Conservation (phyloP, 2,888 invertebrate species). For the Leucophenga montana region DNA sequence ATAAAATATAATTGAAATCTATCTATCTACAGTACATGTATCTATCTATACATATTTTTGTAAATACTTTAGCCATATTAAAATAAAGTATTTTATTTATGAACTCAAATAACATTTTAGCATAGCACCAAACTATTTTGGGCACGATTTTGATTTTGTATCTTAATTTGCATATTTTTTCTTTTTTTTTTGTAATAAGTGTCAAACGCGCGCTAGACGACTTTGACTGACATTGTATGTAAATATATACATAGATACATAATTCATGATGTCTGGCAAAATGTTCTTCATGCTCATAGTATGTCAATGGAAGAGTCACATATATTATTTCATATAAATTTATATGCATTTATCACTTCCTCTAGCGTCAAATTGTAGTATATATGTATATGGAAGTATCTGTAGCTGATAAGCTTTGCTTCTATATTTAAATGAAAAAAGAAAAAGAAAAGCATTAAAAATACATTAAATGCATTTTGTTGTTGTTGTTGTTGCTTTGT, state of each 20-base stretch:
- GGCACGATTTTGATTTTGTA: no score
- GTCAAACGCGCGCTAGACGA: background rate
- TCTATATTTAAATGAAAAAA: background rate
- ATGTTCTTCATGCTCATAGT: background rate
- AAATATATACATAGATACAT: background rate
- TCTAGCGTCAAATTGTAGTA: background rate
- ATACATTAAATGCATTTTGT: conserved; percentile 27
- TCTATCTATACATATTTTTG: no score
- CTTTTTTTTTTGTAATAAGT: background rate
- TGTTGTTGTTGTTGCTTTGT: conserved; percentile 5
- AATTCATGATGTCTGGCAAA: conserved; percentile 8
- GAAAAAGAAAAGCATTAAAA: conserved; percentile 18
- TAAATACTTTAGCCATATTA: no score
- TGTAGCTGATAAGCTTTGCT: no score
- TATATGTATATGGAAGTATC: no score
- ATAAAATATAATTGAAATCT: no score
- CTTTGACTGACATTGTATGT: conserved; percentile 14
- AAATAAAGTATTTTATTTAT: no score
- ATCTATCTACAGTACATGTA: no score
- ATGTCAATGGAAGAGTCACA: background rate
- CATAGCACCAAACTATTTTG: no score
- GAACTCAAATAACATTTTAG: no score
- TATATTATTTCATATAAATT: no score
- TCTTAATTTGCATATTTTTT: background rate
- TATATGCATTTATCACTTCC: conserved; percentile 7